Evolutionary conservation across 2,113 vertebrate genomes (phyloP).

Genomic region (Chionomys nivalis): DNA sequence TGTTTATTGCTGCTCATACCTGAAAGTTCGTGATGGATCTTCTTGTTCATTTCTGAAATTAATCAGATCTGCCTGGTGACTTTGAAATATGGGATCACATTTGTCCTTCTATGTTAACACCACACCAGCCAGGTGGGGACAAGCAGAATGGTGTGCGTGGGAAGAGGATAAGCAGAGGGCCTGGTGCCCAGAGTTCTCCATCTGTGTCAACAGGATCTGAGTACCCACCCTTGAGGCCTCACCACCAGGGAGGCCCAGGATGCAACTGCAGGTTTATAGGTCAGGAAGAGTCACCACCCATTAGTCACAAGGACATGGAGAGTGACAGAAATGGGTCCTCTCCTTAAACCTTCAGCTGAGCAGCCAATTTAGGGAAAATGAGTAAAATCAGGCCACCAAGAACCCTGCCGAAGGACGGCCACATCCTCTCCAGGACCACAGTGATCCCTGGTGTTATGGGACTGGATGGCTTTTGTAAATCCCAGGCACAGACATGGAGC

Average conservation of each 20-base stretch:
- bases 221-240: accelerated
- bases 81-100: constrained; percentile 67
- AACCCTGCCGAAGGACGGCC: neutral
- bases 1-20: constrained; percentile 80
- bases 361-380: neutral
- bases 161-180: neutral
- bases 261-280: neutral
- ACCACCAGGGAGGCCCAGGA: neutral
- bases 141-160: neutral
- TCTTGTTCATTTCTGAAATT: constrained; percentile 78
- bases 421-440: neutral
- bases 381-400: neutral
- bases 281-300: neutral
- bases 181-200: neutral
- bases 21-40: constrained; percentile 83
- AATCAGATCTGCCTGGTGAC: constrained; percentile 71
- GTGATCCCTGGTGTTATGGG: too few relatives aligned
- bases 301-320: neutral
- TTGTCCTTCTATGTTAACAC: constrained; percentile 75
- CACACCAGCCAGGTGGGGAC: neutral
- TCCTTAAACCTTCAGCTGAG: neutral
- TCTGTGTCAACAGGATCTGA: neutral
- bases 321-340: neutral
- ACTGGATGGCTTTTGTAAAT: neutral
- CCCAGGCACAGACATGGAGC: neutral